Conservation (phyloP, 2,113 vertebrate species). For the Corapipo altera region DNA sequence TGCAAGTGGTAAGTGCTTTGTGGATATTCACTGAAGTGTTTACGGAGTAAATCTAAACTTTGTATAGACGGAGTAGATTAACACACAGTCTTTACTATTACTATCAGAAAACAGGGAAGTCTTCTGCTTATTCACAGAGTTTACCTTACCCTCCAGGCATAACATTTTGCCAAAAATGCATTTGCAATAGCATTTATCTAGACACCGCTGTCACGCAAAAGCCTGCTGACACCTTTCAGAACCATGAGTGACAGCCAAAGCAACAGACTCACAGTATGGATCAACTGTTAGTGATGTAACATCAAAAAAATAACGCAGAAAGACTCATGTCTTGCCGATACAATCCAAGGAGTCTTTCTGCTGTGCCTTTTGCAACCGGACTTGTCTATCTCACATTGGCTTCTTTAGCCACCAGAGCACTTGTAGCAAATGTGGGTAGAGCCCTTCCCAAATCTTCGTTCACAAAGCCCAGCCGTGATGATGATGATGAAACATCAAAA, state of each 20-base stretch:
- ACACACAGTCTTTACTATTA: not conserved
- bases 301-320: not conserved
- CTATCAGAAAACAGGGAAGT: not conserved
- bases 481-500: not conserved
- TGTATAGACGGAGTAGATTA: not conserved
- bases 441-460: too few species aligned
- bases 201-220: not conserved
- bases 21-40: not conserved
- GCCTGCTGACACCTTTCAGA: not conserved
- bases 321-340: too few species aligned
- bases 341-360: too few species aligned
- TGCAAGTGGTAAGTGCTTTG: not conserved
- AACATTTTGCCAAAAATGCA: not conserved
- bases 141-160: not conserved
- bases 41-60: not conserved
- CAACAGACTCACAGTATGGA: not conserved
- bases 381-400: too few species aligned
- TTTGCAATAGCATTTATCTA: not conserved
- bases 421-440: too few species aligned
- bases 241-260: not conserved
- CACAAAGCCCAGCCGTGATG: too few species aligned
- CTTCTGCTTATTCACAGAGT: not conserved
- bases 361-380: too few species aligned
- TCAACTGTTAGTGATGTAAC: not conserved
- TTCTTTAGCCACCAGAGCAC: too few species aligned